Evolutionary conservation across 2,797 vertebrate species (phyloP), one percentile per base, ranked within the genome.

Genomic region (Channallabes apus): DNA sequence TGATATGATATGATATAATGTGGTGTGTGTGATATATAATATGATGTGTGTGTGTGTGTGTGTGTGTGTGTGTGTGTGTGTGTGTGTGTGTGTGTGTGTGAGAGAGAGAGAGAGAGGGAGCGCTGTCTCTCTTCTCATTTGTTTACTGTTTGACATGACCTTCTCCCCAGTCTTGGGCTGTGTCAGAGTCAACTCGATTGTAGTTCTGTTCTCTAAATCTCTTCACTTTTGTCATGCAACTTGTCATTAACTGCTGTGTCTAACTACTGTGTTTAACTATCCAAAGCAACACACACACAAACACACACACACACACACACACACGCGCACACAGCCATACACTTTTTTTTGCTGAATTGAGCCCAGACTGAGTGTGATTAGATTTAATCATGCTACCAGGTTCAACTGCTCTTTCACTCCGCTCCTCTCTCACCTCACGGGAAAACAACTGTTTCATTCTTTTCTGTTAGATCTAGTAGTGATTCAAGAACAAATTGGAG

Each of bases 91-190:
- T 41, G 68, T 56, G 51, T 38, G 67, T 59, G 67, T 61, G 32
- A 15, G 73, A 56, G 11, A 6, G 24, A 51, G 73, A 35, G 29
- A 68, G 29, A 38, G 20, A 54, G 15, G 51, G 41, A 81, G 80
- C 27, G 64, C 41, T 68, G 27, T 38, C 80, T 58, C 46, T 41
- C 58, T 32, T 84, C 22, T 12, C 81, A 14, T 35, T 56, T 78
- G 82, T 64, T 88, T 88, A 84, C 77, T 89, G 80, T 22, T n/a
- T 15, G 35, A 46, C 11, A 9, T 84, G 68, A 80, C 56, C 54
- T 71, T 62, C 84, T 85, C 35, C 67, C 56, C 12, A 59, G 8
- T 71, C 41, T 80, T 32, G 27, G 77, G 67, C n/a, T 0, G 0
- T 54, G 71, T 51, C 84, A 62, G n/a, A 72, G 64, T 32, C 77